Evolutionary conservation across 2,888 invertebrate species (phyloP), one percentile per base, ranked within the genome.

Genomic region (Carpatolechia fugitivella): DNA sequence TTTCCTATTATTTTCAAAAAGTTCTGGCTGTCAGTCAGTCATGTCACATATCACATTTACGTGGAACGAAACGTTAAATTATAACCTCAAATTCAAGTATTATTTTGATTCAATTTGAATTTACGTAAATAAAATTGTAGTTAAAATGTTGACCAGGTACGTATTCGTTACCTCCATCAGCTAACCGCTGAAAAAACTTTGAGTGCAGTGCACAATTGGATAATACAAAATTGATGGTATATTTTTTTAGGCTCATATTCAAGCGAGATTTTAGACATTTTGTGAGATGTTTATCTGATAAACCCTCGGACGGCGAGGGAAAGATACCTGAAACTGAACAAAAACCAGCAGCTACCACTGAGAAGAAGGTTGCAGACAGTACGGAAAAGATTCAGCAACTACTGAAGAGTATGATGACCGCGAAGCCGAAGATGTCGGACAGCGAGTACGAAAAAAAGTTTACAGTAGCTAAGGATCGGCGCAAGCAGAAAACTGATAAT

Each of bases 351-450:
- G 0, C 30, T 2, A 10, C 18, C 47, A 64, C 18, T 13, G 63
- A 70, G 47, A 67, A 75, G 8, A 70, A 74, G 33, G 68, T 69
- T 30, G 56, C 68, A 35, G 77, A 81, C 1, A 74, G 70, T 33
- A 82, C 80, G 10, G 83, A 86, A 49, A 90, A 85, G 65, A 85
- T 91, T 49, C 89, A 91, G 61, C 76, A 76, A 38, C 69, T 91
- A 4, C 60, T 91, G 0, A 88, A 88, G 63, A 76, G 78, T 41
- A 86, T 86, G 85, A 75, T 89, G 74, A 71, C 82, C 55, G 76
- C 69, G 14, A 69, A 79, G 57, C 85, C 85, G 1, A 82, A 78
- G 65, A 78, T 85, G 55, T 80, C 76, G 30, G 82, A 85, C 47
- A 74, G 69, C 24, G 85, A 85, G 63, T 86, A 89, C 53, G 74